Evolutionary conservation across 2,797 vertebrate species (phyloP), one percentile per base, ranked within the genome.

Genomic region (Neomorphus geoffroyi): DNA sequence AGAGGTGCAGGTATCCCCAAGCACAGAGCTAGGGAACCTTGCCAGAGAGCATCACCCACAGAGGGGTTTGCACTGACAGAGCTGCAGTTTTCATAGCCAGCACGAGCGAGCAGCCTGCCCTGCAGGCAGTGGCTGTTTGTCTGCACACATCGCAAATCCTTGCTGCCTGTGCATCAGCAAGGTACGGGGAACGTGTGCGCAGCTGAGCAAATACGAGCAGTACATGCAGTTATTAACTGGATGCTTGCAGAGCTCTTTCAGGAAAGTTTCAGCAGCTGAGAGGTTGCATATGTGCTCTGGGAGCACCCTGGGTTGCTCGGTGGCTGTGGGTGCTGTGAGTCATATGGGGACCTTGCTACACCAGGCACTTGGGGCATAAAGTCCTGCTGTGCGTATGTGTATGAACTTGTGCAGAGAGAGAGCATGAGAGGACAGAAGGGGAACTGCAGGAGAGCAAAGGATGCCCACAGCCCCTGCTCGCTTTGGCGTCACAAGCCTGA

Each of bases 81-180:
- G 60, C 37, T 41, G 45, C 46, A 13, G 33, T 1, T n/a, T 56
- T 15, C 13, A 1, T 0, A 9, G 6, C 18, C 13, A 0, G 1
- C 0, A 2, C 1, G 30, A 56, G 41, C 6, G 6, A 67, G 70
- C 54, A 46, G 86, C 53, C 23, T 21, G 28, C 61, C 37, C 65
- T 5, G 53, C 46, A 22, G 46, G 67, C 60, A 6, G 78, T 3
- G 7, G 46, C 33, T 13, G 10, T 15, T 46, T n/a, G 72, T 66
- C 57, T 4, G 14, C 2, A 3, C 65, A 17, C 24, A 0, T 41
- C 4, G 3, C 35, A 21, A 19, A 30, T 7, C 57, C 80, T 19
- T 1, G 2, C 28, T 22, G 66, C 66, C 33, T 4, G 9, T 5
- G 62, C 14, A 54, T 7, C 70, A 35, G 50, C 28, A 6, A 7